These are phyloP conservation scores for Chaenocephalus aceratus DNA, from an alignment of 2,113 vertebrate species.

Conservation along the genomic window DNA sequence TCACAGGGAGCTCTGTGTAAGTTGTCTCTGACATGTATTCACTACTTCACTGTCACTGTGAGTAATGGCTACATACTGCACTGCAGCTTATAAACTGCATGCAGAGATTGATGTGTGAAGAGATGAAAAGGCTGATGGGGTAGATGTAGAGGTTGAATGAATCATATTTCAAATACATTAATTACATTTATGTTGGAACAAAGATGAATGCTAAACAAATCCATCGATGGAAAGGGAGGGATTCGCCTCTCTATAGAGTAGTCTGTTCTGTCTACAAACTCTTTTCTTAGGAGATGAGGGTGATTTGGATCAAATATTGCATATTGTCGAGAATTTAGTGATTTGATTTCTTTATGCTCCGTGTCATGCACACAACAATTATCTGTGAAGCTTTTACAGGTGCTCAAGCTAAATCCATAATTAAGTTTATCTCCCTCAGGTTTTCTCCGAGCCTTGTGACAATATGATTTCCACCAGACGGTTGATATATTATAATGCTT, in stretches of 20 bases:
- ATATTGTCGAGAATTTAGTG: neutral
- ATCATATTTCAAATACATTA: constrained; percentile 22
- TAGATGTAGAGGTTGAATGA: constrained; percentile 35
- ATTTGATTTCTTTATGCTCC: no score
- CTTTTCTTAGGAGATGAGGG: neutral
- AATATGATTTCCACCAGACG: no score
- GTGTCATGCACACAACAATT: no score
- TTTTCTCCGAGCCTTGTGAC: no score
- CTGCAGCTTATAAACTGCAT: constrained; percentile 19
- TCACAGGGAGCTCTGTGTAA: constrained; percentile 28
- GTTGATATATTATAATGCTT: neutral
- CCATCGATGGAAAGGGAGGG: no score
- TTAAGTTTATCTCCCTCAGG: no score
- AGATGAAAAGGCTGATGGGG: constrained; percentile 27
- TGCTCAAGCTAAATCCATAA: no score
- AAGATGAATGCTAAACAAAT: constrained; percentile 74
- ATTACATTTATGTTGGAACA: constrained; percentile 17
- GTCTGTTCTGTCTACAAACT: no score
- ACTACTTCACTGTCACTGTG: constrained; percentile 69
- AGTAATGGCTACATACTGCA: constrained; percentile 34
- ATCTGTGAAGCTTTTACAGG: no score
- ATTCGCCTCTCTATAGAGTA: no score
- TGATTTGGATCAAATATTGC: neutral
- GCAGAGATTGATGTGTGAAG: constrained; percentile 10
- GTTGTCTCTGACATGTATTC: constrained; percentile 66